Base-by-base conservation (phyloP, 2,797 vertebrate genomes). In the Tamandua tetradactyla region DNA sequence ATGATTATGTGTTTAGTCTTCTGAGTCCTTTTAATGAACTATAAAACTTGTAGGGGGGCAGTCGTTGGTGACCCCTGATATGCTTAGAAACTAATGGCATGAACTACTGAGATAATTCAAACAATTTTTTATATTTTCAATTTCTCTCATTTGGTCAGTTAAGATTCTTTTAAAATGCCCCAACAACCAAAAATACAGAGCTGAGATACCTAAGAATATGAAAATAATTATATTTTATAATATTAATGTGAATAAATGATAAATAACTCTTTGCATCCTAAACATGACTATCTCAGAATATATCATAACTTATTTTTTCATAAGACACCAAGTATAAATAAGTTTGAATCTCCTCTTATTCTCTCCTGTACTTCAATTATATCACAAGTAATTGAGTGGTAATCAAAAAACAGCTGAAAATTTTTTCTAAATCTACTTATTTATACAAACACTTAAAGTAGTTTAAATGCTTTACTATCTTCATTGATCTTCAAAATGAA, bases 101-200 rank as follows among this genome's bases (percentile, higher is more conserved):
- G 86, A 76, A 80, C 22, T 85, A 90, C 66, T 71, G 71, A 80
- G 5, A 25, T 81, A 84, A 87, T 84, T 81, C 37, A 57, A 87
- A 86, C 1, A 2, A 74, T 95, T 87, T 76, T 84, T 49, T 85
- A 3, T 75, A 81, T 42, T 68, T 93, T 94, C 37, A 80, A 47
- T 93, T 96, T 87, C 49, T 10, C 23, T 87, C 37, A 87, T 80
- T 80, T 88, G 40, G 4, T 83, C 25, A 94, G 49, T 59, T 91
- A 87, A 94, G 15, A 93, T 37, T 81, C 30, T 68, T 87, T 35
- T 20, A 49, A 94, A 87, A 78, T 64, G 22, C 82, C 78, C 23
- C 13, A 82, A 81, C 20, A 81, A 61, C n/a, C 91, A 91, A 91
- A 91, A 95, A 82, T 72, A 91, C 23, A 81, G 27, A 93, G 76